Evolutionary conservation across 1,140 invertebrate genomes (phyloP), one percentile per base, ranked within the genome.

Genomic region (Gryllus bimaculatus): DNA sequence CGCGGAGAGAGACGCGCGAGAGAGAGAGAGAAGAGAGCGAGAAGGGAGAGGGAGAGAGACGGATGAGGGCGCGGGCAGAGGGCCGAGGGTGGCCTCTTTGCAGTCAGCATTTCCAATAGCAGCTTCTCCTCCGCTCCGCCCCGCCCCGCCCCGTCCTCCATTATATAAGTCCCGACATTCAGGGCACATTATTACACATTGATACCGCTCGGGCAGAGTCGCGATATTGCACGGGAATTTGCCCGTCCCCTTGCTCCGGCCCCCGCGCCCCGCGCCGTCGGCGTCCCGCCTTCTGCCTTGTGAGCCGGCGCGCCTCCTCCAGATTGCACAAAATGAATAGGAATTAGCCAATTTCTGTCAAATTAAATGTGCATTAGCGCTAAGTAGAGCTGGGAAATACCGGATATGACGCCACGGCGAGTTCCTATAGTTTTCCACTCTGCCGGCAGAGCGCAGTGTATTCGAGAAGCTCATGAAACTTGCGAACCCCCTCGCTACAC

Each of bases 281-380:
- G 18, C 54, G 18, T 15, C 54, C 54, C 54, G 18, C 18, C 54
- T 0, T 13, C 54, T 13, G 54, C 54, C 10, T 66, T 66, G 10
- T 18, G 54, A 66, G 54, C 54, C 54, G 54, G 26, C 18, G 18
- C 54, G 54, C 54, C 77, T 80, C 39, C 77, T 80, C 80, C 47
- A 80, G 80, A 80, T 80, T 80, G 81, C 82, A 81, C 82, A 81
- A 82, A 84, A 84, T 84, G 83, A 84, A 84, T 82, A 83, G 83
- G 83, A 83, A 84, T 84, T 83, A 84, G 83, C 80, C 82, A 84
- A 84, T 84, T 84, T 84, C 83, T 83, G 83, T 83, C 83, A 84
- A 84, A 84, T 84, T 83, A 84, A 84, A 84, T 84, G 83, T 84
- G 83, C 83, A 84, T 84, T 84, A 84, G 82, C 79, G 81, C 78